A percentile compares a stretch with the other conserved stretches of the same genome.
Conservation (phyloP, 2,888 invertebrate genomes). For the Heliconius aoede region DNA sequence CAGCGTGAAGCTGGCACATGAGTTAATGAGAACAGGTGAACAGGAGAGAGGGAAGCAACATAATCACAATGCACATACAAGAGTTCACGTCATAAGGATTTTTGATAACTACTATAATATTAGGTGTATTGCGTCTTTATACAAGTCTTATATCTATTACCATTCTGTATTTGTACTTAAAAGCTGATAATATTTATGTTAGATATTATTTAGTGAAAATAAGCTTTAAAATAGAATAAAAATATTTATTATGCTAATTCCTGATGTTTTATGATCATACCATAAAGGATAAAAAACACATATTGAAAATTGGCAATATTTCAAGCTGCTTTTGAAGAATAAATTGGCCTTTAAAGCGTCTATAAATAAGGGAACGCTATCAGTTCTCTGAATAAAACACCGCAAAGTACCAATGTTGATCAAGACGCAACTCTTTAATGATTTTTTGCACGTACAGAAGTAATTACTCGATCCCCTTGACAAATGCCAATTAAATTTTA, state of each 20-base stretch:
- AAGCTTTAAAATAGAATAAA: too few relatives aligned
- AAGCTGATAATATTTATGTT: too few relatives aligned
- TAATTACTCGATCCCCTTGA: constrained; percentile 49
- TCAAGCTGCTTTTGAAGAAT: constrained; percentile 41
- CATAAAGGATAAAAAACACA: constrained; percentile 23
- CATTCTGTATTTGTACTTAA: too few relatives aligned
- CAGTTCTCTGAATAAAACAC: constrained; percentile 40
- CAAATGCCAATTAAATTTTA: constrained; percentile 52
- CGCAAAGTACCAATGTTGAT: constrained; percentile 45
- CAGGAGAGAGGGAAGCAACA: too few relatives aligned
- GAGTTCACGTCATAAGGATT: too few relatives aligned
- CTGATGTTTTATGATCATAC: constrained; percentile 10
- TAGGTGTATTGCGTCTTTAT: too few relatives aligned
- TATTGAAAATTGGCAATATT: constrained; percentile 31
- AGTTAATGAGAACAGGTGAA: background rate
- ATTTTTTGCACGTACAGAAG: constrained; percentile 42
- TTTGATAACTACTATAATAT: too few relatives aligned
- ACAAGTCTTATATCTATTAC: too few relatives aligned
- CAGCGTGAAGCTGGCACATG: too few relatives aligned
- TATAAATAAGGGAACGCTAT: constrained; percentile 41
- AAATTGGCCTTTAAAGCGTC: constrained; percentile 38
- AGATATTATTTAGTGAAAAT: too few relatives aligned
- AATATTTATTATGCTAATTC: background rate
- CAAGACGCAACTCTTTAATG: constrained; percentile 34
- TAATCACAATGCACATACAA: background rate